These are phyloP conservation scores for Leucania comma DNA, from an alignment of 2,888 invertebrate genomes.

Conservation along the genomic window DNA sequence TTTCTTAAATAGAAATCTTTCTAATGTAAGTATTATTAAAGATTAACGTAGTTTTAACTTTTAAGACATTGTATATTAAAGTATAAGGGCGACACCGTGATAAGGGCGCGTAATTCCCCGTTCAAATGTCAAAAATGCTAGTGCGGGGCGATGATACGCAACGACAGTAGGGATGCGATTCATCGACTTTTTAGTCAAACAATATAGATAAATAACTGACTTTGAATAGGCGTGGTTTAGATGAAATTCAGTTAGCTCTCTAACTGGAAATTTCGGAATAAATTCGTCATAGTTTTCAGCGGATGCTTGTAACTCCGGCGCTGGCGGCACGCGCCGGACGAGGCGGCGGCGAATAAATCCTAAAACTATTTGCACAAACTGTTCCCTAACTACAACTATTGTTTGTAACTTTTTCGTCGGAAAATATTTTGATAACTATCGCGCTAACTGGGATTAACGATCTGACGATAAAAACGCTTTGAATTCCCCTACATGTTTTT, in stretches of 20 bases:
- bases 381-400: slow-evolving; percentile 14
- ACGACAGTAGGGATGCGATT: too few relatives aligned
- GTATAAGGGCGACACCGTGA: too few relatives aligned
- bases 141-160: too few relatives aligned
- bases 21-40: too few relatives aligned
- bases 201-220: too few relatives aligned
- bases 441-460: not conserved
- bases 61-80: too few relatives aligned
- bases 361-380: slow-evolving; percentile 29
- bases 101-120: too few relatives aligned
- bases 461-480: not conserved
- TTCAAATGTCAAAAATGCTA: too few relatives aligned
- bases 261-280: not conserved
- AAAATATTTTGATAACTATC: slow-evolving; percentile 20
- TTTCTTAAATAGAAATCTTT: too few relatives aligned
- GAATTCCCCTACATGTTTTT: not conserved
- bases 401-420: slow-evolving; percentile 15
- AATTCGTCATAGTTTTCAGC: not conserved
- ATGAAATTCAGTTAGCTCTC: not conserved
- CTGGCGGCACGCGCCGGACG: slow-evolving; percentile 24
- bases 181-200: too few relatives aligned
- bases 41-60: too few relatives aligned
- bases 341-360: slow-evolving; percentile 30
- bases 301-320: not conserved
- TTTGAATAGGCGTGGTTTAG: too few relatives aligned